Percentiles rank a stretch among this genome's conserved stretches.
phyloP scores from a whole-genome alignment of 2,113 vertebrate species.

The Etheostoma cragini region DNA sequence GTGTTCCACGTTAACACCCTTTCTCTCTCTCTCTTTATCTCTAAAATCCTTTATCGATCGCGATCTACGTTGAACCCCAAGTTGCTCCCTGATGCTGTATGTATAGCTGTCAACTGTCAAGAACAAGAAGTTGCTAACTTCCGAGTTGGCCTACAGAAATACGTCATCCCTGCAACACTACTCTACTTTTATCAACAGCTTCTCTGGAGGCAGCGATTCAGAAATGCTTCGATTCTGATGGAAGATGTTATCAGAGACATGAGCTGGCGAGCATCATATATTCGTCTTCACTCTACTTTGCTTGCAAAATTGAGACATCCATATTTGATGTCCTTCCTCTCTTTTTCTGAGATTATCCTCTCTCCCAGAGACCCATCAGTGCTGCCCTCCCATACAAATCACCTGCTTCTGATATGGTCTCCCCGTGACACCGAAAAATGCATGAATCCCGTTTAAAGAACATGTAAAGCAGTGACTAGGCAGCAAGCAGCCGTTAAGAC shows the following conservation, averaged over 20 bases:
- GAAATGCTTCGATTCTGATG: neutral
- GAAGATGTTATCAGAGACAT: neutral
- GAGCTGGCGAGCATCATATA: conserved; percentile 14
- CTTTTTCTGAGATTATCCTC: conserved; percentile 35
- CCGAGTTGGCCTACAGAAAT: too few relatives aligned
- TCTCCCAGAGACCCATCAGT: neutral
- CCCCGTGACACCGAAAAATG: conserved; percentile 31
- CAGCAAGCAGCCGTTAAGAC: conserved; percentile 17
- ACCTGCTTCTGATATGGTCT: conserved; percentile 32
- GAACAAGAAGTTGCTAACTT: too few relatives aligned
- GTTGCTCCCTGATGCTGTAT: too few relatives aligned
- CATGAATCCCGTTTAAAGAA: conserved; percentile 57
- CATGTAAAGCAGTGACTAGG: conserved; percentile 13
- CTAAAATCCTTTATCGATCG: too few relatives aligned
- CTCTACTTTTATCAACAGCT: neutral
- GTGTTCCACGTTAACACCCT: too few relatives aligned
- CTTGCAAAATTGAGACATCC: conserved; percentile 70
- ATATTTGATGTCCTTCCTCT: conserved; percentile 72
- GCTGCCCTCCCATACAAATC: conserved; percentile 43
- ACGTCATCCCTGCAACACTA: too few relatives aligned
- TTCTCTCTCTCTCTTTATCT: too few relatives aligned
- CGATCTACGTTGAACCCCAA: too few relatives aligned
- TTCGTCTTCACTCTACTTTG: conserved; percentile 32
- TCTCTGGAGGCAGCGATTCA: neutral
- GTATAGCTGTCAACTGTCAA: too few relatives aligned